phyloP scores from a whole-genome alignment of 92 coral and sea anemone genomes.

The Bergia sp. region DNA sequence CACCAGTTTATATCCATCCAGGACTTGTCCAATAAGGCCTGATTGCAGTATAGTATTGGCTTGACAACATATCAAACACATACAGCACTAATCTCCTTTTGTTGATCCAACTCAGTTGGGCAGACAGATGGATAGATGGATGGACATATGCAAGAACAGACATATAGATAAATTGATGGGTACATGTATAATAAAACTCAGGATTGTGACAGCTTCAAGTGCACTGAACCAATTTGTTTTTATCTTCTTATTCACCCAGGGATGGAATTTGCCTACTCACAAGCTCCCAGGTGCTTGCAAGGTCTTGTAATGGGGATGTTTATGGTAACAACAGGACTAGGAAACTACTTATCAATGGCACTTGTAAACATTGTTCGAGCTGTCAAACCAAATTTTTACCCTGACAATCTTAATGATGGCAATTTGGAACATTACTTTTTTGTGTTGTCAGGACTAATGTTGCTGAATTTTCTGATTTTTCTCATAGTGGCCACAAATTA shows the following conservation, averaged over 20 bases:
- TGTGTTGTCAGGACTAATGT: constrained; percentile 77
- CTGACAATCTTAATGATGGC: constrained; percentile 75
- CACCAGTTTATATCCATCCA: no score
- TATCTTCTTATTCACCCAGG: constrained; percentile 49
- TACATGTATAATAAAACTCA: not conserved
- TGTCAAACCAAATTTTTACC: constrained; percentile 55
- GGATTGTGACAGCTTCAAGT: not conserved
- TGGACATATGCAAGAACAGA: no score
- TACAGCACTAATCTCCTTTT: no score
- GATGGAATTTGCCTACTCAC: constrained; percentile 88
- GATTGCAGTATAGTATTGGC: no score
- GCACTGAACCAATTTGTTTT: not conserved
- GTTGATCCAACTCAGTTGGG: no score
- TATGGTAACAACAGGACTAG: constrained; percentile 76
- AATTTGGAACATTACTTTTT: constrained; percentile 80
- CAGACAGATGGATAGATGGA: no score
- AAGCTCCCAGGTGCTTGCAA: constrained; percentile 81
- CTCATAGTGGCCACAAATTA: constrained; percentile 70
- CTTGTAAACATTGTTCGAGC: constrained; percentile 73
- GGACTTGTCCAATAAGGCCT: no score
- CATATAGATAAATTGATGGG: no score
- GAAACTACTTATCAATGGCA: constrained; percentile 70
- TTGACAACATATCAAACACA: no score
- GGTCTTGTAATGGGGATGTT: constrained; percentile 90
- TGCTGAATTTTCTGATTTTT: constrained; percentile 72